A percentile compares a stretch with the other conserved stretches of the same genome.
phyloP scores from a whole-genome alignment of 1,140 invertebrate species.

The Platyscapa corneri region DNA sequence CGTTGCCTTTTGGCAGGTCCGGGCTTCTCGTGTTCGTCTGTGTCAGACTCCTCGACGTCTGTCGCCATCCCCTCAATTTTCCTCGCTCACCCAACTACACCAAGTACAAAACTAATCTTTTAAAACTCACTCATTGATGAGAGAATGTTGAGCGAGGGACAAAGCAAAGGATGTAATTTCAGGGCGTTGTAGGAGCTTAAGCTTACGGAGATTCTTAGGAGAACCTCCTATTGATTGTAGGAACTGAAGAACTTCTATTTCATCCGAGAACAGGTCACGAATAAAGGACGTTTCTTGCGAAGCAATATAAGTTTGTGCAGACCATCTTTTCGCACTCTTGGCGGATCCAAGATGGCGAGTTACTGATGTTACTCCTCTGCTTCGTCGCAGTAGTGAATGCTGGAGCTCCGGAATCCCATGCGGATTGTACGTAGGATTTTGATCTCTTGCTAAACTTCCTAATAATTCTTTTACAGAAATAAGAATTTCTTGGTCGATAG shows the following conservation, averaged over 20 bases:
- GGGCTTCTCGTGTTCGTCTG: slow-evolving; percentile 63
- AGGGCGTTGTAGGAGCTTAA: too few species aligned
- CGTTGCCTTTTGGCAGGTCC: slow-evolving; percentile 65
- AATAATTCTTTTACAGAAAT: neutral
- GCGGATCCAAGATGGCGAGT: slow-evolving; percentile 64
- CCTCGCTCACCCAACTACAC: neutral
- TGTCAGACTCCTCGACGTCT: slow-evolving; percentile 69
- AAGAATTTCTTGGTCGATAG: neutral
- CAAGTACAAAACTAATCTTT: neutral
- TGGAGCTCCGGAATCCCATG: neutral
- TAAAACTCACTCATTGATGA: slow-evolving; percentile 7
- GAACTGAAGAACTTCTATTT: neutral
- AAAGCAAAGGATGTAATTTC: neutral
- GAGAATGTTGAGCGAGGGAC: neutral
- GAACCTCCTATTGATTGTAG: neutral
- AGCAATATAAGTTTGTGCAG: neutral
- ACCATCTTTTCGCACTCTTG: slow-evolving; percentile 54
- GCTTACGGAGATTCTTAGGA: neutral
- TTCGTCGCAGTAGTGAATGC: slow-evolving; percentile 25
- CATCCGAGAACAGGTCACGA: neutral
- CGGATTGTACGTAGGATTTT: neutral
- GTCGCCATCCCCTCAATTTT: slow-evolving; percentile 67
- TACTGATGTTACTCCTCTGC: slow-evolving; percentile 8
- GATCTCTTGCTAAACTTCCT: neutral
- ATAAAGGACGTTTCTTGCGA: neutral